These are phyloP conservation scores for Fulica atra DNA, from an alignment of 2,113 vertebrate species.

Conservation along the genomic window DNA sequence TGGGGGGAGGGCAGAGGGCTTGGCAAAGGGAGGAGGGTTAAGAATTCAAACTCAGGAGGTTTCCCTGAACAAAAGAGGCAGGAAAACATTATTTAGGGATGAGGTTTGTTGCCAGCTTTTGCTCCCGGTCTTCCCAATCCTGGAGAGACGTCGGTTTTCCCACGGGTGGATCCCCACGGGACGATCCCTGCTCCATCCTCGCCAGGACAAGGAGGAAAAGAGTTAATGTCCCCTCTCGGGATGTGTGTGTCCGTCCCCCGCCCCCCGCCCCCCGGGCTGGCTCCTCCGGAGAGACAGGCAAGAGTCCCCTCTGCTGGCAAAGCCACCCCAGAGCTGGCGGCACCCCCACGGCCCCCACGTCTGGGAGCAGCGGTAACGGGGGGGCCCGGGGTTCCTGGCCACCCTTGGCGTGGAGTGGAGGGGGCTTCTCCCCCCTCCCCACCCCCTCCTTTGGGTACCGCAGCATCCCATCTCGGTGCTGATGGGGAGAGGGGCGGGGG, in stretches of 20 bases:
- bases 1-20: neutral
- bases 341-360: fast-evolving
- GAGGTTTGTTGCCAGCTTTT: neutral
- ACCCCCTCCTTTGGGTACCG: neutral
- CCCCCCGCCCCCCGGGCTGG: neutral
- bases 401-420: fast-evolving
- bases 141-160: neutral
- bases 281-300: neutral
- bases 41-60: neutral
- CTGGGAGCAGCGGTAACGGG: neutral
- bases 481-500: neutral
- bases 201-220: neutral
- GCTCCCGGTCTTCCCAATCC: neutral
- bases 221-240: neutral
- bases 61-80: slow-evolving; percentile 3
- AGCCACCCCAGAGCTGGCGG: neutral
- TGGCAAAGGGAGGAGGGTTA: neutral
- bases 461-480: fast-evolving
- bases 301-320: slow-evolving; percentile 58
- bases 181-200: neutral
- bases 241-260: too few species aligned
- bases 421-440: neutral
- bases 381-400: too few species aligned
- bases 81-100: neutral
- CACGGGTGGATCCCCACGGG: too few species aligned